Conservation (phyloP, 1,140 invertebrate species). For the Drosophila equinoxialis region DNA sequence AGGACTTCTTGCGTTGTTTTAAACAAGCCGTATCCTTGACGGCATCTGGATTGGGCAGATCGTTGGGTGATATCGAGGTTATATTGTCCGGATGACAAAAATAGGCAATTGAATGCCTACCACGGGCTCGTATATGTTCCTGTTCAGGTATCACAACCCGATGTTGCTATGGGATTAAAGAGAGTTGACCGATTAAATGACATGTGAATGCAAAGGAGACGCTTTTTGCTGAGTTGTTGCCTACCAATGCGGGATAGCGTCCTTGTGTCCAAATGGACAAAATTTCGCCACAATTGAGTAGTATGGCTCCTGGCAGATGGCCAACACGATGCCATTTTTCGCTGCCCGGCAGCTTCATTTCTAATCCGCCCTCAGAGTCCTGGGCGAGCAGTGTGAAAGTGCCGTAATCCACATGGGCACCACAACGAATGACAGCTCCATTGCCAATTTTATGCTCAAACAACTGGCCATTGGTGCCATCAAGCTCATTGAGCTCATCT, state of each 20-base stretch:
- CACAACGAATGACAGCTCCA: constrained; percentile 86
- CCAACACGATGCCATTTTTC: constrained; percentile 90
- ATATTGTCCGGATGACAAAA: constrained; percentile 89
- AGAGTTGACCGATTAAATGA: not conserved
- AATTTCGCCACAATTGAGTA: constrained; percentile 91
- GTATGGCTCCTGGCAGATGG: constrained; percentile 90
- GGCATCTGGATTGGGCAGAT: constrained; percentile 79
- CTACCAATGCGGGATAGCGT: constrained; percentile 88
- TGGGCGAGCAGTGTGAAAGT: constrained; percentile 90
- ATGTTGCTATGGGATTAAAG: constrained; percentile 85
- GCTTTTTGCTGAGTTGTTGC: constrained; percentile 17
- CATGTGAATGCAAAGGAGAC: not conserved
- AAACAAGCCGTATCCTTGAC: constrained; percentile 80
- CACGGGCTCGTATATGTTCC: constrained; percentile 84
- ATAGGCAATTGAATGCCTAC: constrained; percentile 89
- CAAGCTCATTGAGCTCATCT: constrained; percentile 70
- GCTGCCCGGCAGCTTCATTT: constrained; percentile 86
- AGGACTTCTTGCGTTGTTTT: constrained; percentile 84
- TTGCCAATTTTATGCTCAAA: constrained; percentile 67
- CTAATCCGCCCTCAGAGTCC: constrained; percentile 86
- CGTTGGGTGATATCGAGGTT: constrained; percentile 84
- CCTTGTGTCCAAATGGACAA: constrained; percentile 90
- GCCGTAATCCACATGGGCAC: constrained; percentile 89
- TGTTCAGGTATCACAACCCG: constrained; percentile 89
- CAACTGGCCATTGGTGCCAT: constrained; percentile 54